Conservation (phyloP, 2,113 vertebrate species). For the Thymallus thymallus region DNA sequence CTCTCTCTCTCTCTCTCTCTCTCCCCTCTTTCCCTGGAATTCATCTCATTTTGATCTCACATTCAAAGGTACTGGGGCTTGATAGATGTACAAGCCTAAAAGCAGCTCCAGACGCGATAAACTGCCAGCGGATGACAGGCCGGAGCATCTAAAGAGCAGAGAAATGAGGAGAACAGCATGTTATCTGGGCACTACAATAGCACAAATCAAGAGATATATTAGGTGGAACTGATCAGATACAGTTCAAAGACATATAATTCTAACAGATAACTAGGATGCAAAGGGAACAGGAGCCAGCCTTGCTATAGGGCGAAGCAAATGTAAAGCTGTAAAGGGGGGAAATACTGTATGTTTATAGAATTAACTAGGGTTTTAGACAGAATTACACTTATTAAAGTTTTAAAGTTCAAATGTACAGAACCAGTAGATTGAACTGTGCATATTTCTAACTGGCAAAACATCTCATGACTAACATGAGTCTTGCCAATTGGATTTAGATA, state of each 20-base stretch:
- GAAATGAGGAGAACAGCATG: slow-evolving; percentile 82
- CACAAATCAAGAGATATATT: slow-evolving; percentile 86
- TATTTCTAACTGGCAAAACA: not conserved
- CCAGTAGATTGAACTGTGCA: not conserved
- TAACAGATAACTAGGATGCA: slow-evolving; percentile 73
- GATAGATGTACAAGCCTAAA: slow-evolving; percentile 86
- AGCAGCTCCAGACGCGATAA: slow-evolving; percentile 89
- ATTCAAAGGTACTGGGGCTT: slow-evolving; percentile 88
- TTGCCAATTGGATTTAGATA: not conserved
- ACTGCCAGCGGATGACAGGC: slow-evolving; percentile 86
- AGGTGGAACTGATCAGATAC: slow-evolving; percentile 85
- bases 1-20: slow-evolving; percentile 18
- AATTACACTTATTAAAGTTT: not conserved
- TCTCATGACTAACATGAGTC: not conserved
- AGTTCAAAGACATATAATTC: slow-evolving; percentile 86
- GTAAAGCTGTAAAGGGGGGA: slow-evolving; percentile 15
- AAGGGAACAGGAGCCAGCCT: slow-evolving; percentile 35
- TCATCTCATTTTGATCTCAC: slow-evolving; percentile 70
- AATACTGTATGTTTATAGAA: slow-evolving; percentile 31
- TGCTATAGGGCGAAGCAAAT: slow-evolving; percentile 26
- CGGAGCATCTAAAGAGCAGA: slow-evolving; percentile 82
- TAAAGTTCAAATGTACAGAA: not conserved
- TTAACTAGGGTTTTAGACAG: slow-evolving; percentile 2
- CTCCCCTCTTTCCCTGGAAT: slow-evolving; percentile 41
- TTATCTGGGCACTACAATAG: slow-evolving; percentile 83